Conservation (phyloP, 2,113 vertebrate species). For the Ahaetulla prasina region DNA sequence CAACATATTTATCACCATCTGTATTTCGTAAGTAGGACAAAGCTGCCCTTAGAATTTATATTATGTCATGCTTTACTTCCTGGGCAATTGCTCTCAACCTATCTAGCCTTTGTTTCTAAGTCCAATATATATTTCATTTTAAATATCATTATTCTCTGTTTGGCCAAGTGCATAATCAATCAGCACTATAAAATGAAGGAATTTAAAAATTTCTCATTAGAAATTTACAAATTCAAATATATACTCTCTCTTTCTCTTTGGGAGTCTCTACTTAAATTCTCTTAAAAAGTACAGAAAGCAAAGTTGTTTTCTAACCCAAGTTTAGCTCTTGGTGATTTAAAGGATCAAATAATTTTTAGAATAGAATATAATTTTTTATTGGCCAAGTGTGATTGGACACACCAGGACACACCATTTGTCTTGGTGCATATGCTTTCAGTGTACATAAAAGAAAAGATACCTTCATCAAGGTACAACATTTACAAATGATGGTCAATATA, state of each 20-base stretch:
- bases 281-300: neutral
- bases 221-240: neutral
- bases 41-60: neutral
- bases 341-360: neutral
- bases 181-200: slow-evolving; percentile 46
- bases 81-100: neutral
- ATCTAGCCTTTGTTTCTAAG: slow-evolving; percentile 22
- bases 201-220: slow-evolving; percentile 13
- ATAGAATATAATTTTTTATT: too few relatives aligned
- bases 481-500: too few relatives aligned
- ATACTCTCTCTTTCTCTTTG: neutral
- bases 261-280: neutral
- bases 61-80: neutral
- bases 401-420: too few relatives aligned
- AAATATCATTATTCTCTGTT: slow-evolving; percentile 42
- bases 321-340: neutral
- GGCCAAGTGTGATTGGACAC: too few relatives aligned
- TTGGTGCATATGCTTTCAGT: too few relatives aligned
- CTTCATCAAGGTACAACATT: too few relatives aligned
- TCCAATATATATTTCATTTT: slow-evolving; percentile 38
- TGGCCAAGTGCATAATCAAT: slow-evolving; percentile 42
- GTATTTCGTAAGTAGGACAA: neutral
- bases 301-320: neutral
- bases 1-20: neutral
- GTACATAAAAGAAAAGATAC: too few relatives aligned